Percentiles rank a stretch among this genome's conserved stretches.
Evolutionary conservation across 2,113 vertebrate species (phyloP).

Genomic region (Triplophysa rosa): DNA sequence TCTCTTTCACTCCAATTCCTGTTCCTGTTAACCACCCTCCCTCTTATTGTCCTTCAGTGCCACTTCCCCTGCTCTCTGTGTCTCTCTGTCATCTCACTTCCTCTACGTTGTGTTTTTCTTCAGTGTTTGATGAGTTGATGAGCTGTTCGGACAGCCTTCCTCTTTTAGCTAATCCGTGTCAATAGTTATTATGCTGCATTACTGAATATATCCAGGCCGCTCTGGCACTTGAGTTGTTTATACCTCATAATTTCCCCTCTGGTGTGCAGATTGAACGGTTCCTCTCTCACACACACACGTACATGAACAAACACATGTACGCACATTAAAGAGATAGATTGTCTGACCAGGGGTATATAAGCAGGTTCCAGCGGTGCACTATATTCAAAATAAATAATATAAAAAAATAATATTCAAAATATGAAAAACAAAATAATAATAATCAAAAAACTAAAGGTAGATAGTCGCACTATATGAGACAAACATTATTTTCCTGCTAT

Average conservation of each 20-base stretch:
- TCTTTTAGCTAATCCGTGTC: background rate
- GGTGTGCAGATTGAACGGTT: constrained; percentile 1
- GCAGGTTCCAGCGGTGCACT: too few species aligned
- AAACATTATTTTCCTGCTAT: too few species aligned
- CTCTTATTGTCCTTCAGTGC: constrained; percentile 56
- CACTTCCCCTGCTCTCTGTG: constrained; percentile 54
- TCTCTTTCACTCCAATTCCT: constrained; percentile 55
- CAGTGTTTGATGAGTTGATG: constrained; percentile 12
- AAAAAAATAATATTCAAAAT: too few species aligned
- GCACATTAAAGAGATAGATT: background rate
- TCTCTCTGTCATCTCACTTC: constrained; percentile 23
- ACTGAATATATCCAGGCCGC: background rate
- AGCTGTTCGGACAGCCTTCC: constrained; percentile 7
- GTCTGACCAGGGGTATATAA: background rate
- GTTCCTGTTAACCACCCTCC: constrained; percentile 57
- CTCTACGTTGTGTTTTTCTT: constrained; percentile 46
- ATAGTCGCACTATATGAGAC: too few species aligned
- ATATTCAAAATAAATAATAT: too few species aligned
- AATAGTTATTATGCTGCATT: background rate
- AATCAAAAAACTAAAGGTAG: too few species aligned
- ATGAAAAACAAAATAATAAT: too few species aligned
- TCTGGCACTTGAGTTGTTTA: constrained; percentile 24
- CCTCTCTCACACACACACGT: background rate
- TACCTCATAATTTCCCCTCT: constrained; percentile 15
- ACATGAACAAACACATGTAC: too few species aligned